Conservation (phyloP, 2,888 invertebrate species). For the Hydrotaea diabolus region DNA sequence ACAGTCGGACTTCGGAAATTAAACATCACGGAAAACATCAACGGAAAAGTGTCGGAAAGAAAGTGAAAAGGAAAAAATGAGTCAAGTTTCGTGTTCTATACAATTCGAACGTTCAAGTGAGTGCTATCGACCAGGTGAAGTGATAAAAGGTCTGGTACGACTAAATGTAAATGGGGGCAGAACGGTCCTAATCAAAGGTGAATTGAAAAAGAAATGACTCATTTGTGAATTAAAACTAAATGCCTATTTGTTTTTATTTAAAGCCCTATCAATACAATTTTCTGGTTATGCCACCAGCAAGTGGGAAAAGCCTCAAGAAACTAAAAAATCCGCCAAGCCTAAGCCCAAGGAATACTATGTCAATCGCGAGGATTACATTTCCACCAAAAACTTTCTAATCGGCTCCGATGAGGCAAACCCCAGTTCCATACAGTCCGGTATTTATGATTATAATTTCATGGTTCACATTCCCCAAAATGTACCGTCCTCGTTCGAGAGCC, state of each 20-base stretch:
- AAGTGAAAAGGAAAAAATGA: conserved; percentile 42
- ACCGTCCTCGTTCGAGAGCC: conserved; percentile 74
- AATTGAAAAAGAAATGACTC: conserved; percentile 68
- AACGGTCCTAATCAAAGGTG: conserved; percentile 75
- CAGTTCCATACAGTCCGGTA: conserved; percentile 71
- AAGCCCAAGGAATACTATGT: conserved; percentile 57
- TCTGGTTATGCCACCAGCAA: conserved; percentile 74
- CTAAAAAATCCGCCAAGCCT: conserved; percentile 59
- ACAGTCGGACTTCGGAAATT: background rate
- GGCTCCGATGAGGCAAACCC: conserved; percentile 75
- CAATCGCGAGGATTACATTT: conserved; percentile 75
- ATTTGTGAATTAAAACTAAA: conserved; percentile 44
- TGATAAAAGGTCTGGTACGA: conserved; percentile 71
- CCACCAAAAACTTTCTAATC: conserved; percentile 74
- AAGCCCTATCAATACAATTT: conserved; percentile 74
- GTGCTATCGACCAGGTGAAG: conserved; percentile 73
- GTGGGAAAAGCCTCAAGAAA: conserved; percentile 71
- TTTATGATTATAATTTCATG: conserved; percentile 74
- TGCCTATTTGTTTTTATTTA: background rate
- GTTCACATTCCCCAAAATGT: conserved; percentile 73
- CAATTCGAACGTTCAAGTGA: conserved; percentile 71
- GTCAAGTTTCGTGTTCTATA: conserved; percentile 55
- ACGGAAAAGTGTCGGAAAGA: background rate
- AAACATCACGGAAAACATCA: background rate
- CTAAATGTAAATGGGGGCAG: conserved; percentile 65